Base-by-base conservation (phyloP, 2,888 invertebrate species). In the Hypolimnas misippus region DNA sequence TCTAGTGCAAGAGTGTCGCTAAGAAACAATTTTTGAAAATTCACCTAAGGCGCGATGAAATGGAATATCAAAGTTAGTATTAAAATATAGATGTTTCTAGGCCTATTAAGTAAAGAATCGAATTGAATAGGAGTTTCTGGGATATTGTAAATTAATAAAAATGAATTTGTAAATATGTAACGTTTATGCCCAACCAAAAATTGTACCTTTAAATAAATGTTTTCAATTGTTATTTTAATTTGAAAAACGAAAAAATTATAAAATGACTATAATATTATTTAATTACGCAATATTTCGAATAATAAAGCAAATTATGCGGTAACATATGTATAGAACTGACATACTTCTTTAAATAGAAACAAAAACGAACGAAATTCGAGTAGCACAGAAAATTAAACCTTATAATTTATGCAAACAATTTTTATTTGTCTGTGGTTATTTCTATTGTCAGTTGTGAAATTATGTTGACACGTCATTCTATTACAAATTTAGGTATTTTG, bases 361-460 rank as follows among this genome's bases (percentile, higher is more conserved):
- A 40, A 40, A 40, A 19, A 6, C 44, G 21, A 19, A 12, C 12
- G 4, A 14, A 46, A 46, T 19, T 21, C 4, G 4, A 21, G 21
- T n/a, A 12, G 1, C 44, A 19, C 12, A 46, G 21, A 5, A 46
- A 21, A 46, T 46, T 46, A 21, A 19, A 21, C 10, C 44, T 21
- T 46, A 46, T 21, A 46, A n/a, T 12, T 5, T 21, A 46, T n/a
- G 44, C 12, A 19, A 46, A 21, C 5, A 8, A 12, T 21, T 8
- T 44, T 17, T 12, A 21, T 46, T 46, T 21, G 4, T 46, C 3
- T 46, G 44, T 21, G 12, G 21, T 5, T 46, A 46, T n/a, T 46
- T 44, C 12, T 21, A 46, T 21, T 46, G 12, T 21, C 21, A 46
- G 44, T 19, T 19, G 44, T 46, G 44, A 46, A 46, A 46, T 46